Evolutionary conservation across 2,113 vertebrate species (phyloP).

Genomic region (Pitta sordida): DNA sequence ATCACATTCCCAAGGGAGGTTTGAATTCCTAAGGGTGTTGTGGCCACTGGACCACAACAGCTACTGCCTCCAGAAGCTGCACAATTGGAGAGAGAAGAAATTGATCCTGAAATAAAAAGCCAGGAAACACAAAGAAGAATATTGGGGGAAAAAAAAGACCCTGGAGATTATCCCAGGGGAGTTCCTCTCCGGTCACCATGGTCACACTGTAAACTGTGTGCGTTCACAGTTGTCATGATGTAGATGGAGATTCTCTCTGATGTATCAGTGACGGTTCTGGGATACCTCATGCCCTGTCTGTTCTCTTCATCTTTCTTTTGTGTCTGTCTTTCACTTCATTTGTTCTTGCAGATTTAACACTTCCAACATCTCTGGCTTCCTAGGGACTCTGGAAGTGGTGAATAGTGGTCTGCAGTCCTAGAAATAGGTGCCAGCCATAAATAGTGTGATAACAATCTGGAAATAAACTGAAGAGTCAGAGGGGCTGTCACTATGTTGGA

Average conservation of each 20-base stretch:
- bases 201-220: background rate
- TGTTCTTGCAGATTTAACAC: background rate
- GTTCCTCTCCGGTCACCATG: background rate
- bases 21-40: background rate
- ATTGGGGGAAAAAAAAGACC: background rate
- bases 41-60: background rate
- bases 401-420: background rate
- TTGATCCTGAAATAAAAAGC: background rate
- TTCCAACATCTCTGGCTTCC: background rate
- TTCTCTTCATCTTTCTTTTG: background rate
- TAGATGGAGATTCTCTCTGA: background rate
- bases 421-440: background rate
- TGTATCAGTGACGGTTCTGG: background rate
- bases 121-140: background rate
- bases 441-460: background rate
- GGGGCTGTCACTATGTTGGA: background rate
- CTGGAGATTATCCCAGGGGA: accelerated
- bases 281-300: background rate
- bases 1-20: background rate
- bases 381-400: accelerated
- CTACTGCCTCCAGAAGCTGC: background rate
- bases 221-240: background rate
- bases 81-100: background rate
- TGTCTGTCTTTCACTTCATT: background rate
- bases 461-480: background rate